Evolutionary conservation across 2,797 vertebrate genomes (phyloP), one percentile per base, ranked within the genome.

Genomic region (Centropyge bicolor): DNA sequence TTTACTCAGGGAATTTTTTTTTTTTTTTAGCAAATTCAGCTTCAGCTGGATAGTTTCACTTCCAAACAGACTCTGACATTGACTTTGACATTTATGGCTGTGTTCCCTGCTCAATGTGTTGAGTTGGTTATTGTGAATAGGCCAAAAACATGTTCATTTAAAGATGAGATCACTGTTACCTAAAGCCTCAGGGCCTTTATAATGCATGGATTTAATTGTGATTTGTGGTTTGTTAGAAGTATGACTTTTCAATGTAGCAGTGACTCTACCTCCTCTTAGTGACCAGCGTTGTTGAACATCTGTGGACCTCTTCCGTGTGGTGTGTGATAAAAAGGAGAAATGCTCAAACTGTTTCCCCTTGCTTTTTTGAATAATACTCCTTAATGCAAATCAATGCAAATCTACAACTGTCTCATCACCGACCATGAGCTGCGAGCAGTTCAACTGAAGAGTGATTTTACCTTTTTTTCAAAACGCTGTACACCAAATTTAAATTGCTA

Each of bases 41-140:
- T 59, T 46, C 20, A 64, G 40, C 3, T 52, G 45, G 12, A 35
- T 78, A 8, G 74, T 63, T 74, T 41, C 14, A 71, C 17, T 13
- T 56, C 22, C 45, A 40, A 73, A 67, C 24, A 45, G 10, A 22
- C 13, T 31, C 27, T 31, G 27, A 31, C 27, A 31, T 55, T 52
- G 31, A 20, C 46, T 78, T 55, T 61, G 17, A 19, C 70, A 27
- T 22, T 27, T 6, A 74, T 31, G 55, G n/a, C 41, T 27, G 36
- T 36, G 27, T 1, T 76, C 3, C 2, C 49, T 66, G 38, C 45
- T 76, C 63, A 43, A 35, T 45, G 19, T 40, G 10, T 27, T 40
- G 13, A 20, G 10, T 27, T 40, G 13, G 24, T 45, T 22, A 1
- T 22, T 68, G 31, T 52, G 14, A 70, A 40, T 14, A 51, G 8